Evolutionary conservation across 2,113 vertebrate species (phyloP).

Genomic region (Oostethus manadensis): DNA sequence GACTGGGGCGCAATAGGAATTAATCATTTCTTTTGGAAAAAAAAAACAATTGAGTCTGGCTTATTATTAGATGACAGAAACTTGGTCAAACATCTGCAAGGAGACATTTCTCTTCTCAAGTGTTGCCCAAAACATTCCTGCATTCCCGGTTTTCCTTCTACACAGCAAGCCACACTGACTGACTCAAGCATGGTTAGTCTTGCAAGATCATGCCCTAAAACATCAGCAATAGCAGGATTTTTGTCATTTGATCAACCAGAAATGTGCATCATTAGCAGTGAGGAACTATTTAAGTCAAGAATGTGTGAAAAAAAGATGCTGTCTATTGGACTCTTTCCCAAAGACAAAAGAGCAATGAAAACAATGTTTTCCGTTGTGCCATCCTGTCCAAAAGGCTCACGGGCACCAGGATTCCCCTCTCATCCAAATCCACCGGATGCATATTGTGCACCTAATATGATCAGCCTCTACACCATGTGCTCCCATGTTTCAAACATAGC

Average conservation of each 20-base stretch:
- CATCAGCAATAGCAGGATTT: slow-evolving; percentile 43
- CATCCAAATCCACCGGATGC: slow-evolving; percentile 10
- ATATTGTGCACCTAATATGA: slow-evolving; percentile 8
- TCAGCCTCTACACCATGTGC: slow-evolving; percentile 22
- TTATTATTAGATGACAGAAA: not conserved
- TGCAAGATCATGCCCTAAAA: slow-evolving; percentile 16
- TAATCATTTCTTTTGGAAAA: slow-evolving; percentile 23
- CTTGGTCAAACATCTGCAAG: slow-evolving; percentile 18
- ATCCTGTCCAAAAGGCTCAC: slow-evolving; percentile 39
- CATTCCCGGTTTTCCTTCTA: slow-evolving; percentile 42
- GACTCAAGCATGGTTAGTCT: slow-evolving; percentile 35
- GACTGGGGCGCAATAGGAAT: slow-evolving; percentile 22
- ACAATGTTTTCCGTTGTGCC: slow-evolving; percentile 36
- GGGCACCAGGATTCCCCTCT: slow-evolving; percentile 32
- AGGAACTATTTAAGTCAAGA: slow-evolving; percentile 17
- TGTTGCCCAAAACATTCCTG: slow-evolving; percentile 39
- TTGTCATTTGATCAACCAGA: slow-evolving; percentile 20
- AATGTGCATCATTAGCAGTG: slow-evolving; percentile 32
- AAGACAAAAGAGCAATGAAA: slow-evolving; percentile 19
- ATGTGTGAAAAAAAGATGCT: slow-evolving; percentile 10
- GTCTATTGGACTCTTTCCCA: slow-evolving; percentile 5
- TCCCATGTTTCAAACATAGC: slow-evolving; percentile 32
- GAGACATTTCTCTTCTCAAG: slow-evolving; percentile 28
- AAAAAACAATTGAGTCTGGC: not conserved
- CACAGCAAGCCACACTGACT: slow-evolving; percentile 11